Evolutionary conservation across 2,113 vertebrate genomes (phyloP), one percentile per base, ranked within the genome.

Genomic region (Acanthisitta chloris): DNA sequence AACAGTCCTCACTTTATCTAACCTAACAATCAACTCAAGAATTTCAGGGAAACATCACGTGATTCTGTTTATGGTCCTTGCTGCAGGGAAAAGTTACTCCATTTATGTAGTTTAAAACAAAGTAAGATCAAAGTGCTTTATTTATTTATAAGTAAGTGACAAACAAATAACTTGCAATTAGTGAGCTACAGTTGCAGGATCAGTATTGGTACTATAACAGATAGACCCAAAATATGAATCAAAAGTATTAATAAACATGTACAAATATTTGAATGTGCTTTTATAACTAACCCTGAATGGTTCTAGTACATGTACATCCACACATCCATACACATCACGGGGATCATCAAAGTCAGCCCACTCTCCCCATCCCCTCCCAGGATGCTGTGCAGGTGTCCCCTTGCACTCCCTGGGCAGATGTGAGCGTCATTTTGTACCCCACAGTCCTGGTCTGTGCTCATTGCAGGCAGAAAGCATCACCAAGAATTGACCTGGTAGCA

Each of bases 211-310:
- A 54, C 48, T 4, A 6, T 12, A 78, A 40, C 8, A 70, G 51
- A 49, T 13, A 73, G 48, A 81, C 9, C 4, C 33, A 45, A 45
- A 64, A 20, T 28, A 42, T 7, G 8, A 61, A 42, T 59, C 18
- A 58, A 23, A 57, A 61, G 38, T 58, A 3, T 17, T 81, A 65
- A 48, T 38, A 84, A 45, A 31, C 17, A 45, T 0, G 0, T 36
- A 59, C 4, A 57, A 4, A 28, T 48, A 51, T 51, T 55, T 40
- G 14, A 49, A n/a, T 1, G 2, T 14, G 10, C 5, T 46, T 64
- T 71, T 46, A 5, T 36, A n/a, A 16, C 3, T 28, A 40, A 33
- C 1, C 1, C 31, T 1, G 2, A 25, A 45, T 0, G 0, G 12
- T 52, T 69, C 23, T 51, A 42, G 9, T 17, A 23, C 3, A 2